phyloP scores from a whole-genome alignment of 2,113 vertebrate species.

The Excalfactoria chinensis region DNA sequence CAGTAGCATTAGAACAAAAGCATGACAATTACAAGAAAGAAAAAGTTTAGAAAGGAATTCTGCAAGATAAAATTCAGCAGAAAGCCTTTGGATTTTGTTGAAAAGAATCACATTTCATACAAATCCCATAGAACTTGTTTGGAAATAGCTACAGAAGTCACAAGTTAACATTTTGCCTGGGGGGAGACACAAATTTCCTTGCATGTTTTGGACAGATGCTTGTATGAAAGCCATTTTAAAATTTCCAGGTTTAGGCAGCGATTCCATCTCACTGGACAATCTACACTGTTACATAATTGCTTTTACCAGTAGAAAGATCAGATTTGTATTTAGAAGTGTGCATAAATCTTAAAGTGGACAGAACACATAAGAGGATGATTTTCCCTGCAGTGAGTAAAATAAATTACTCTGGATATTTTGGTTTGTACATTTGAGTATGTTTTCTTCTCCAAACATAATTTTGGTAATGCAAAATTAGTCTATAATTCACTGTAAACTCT shows the following conservation, averaged over 20 bases:
- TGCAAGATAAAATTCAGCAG: neutral
- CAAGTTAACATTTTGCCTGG: neutral
- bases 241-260: neutral
- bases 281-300: rapidly evolving
- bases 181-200: neutral
- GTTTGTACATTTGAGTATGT: neutral
- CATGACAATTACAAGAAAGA: neutral
- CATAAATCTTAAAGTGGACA: neutral
- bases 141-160: neutral
- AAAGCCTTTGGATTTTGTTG: neutral
- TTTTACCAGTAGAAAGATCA: neutral
- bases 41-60: neutral
- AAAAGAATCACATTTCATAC: neutral
- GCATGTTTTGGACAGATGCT: neutral
- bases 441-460: neutral
- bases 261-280: neutral
- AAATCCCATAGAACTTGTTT: neutral
- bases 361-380: neutral
- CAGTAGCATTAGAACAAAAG: neutral
- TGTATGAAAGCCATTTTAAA: neutral
- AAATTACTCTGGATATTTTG: neutral
- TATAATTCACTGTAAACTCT: neutral
- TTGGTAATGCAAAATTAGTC: neutral
- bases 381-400: neutral
- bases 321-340: neutral